Conservation (phyloP, 2,797 vertebrate genomes). For the Pseudopleuronectes americanus region DNA sequence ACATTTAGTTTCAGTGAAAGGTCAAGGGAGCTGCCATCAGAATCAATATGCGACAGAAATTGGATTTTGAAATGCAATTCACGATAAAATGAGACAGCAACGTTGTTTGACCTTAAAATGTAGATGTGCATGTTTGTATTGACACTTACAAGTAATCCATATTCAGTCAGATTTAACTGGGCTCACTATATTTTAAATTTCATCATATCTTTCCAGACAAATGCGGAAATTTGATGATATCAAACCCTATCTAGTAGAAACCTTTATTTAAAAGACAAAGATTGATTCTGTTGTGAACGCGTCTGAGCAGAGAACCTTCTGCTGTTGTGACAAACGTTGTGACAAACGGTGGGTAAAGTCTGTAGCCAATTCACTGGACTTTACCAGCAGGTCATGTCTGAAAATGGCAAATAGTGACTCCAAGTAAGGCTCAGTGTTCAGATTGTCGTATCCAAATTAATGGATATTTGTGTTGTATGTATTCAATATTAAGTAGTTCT, state of each 20-base stretch:
- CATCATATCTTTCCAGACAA: not conserved
- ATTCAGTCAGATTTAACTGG: not conserved
- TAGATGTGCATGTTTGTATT: not conserved
- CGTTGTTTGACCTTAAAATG: not conserved
- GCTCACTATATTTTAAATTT: no score
- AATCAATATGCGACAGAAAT: conserved; percentile 24
- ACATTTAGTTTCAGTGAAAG: conserved; percentile 54
- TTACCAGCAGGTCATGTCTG: no score
- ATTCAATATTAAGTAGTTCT: not conserved
- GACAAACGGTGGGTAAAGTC: no score
- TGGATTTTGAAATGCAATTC: conserved; percentile 7
- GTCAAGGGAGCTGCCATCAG: conserved; percentile 21
- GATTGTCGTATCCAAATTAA: not conserved
- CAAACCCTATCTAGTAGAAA: no score
- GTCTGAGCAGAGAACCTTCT: no score
- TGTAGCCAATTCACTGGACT: no score
- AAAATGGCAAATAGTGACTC: no score
- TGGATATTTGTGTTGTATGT: not conserved
- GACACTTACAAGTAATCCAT: not conserved
- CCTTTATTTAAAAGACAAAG: no score
- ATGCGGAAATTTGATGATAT: no score
- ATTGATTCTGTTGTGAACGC: no score
- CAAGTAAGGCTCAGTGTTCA: not conserved
- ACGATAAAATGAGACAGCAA: conserved; percentile 7
- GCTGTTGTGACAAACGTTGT: no score